Base-by-base conservation (phyloP, 2,888 invertebrate genomes). In the Piscicola geometra region DNA sequence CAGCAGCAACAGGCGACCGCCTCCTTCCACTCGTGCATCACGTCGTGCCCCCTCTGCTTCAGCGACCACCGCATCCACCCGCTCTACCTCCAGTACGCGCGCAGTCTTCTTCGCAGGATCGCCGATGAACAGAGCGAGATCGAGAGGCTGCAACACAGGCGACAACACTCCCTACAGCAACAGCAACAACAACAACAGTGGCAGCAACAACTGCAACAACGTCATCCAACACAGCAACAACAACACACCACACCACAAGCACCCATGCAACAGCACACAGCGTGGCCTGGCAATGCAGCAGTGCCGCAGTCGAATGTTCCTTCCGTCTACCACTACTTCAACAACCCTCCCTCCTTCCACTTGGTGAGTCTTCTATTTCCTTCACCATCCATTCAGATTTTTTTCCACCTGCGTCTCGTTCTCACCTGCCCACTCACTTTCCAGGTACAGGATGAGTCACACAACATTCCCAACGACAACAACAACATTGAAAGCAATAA, bases 71-170 rank as follows among this genome's bases (percentile, higher is more conserved):
- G 60, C 60, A 56, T 56, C n/a, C 60, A 56, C 25, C 60, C 21
- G 9, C n/a, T 56, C n/a, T 56, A 56, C 60, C 60, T 56, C 21
- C 60, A 56, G 60, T 56, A 21, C 25, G 60, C 60, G 15, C 9
- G 60, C 15, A 56, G n/a, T n/a, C 60, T 56, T 56, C 25, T 56
- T 9, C 9, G 60, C 3, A 56, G 60, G 60, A 56, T 56, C n/a
- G 60, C 60, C n/a, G n/a, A 21, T 56, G 60, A 56, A 25, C 60
- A 56, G 60, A 56, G n/a, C n/a, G 60, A 56, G 60, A 56, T 56
- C n/a, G 60, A 56, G 25, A 9, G 25, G 5, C 60, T 56, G 21
- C 60, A 56, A 56, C 60, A 56, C 25, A 25, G 3, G 15, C 9
- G 60, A n/a, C 60, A 56, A 25, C 60, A 56, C 3, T 25, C 25